Base-by-base conservation (phyloP, 2,888 invertebrate genomes). In the Ctenicera cuprea region DNA sequence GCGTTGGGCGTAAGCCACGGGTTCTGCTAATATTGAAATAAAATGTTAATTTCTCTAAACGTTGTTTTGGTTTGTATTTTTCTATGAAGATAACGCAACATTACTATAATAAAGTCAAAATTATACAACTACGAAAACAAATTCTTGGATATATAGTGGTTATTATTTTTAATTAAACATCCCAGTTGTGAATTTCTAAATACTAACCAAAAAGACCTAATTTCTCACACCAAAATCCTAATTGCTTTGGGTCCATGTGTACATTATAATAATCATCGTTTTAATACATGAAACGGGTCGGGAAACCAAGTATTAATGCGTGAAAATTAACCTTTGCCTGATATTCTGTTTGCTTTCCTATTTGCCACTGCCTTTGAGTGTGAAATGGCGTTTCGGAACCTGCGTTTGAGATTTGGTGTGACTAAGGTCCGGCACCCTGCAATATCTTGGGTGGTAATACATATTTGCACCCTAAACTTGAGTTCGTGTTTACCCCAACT, bases 211-310 rank as follows among this genome's bases (percentile, higher is more conserved):
- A n/a, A n/a, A n/a, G n/a, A n/a, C 26, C 26, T 48, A 48, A 48
- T 48, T 48, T 11, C 16, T 20, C 3, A 8, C 4, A 20, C 20
- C 18, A 20, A 7, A 18, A 18, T 3, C 9, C 18, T 48, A 48
- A 48, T 48, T 20, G 48, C 16, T 14, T n/a, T 12, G 26, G 12
- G 52, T 22, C 3, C 12, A 8, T 16, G 30, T 50, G 14, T 30
- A 14, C 54, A 30, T 54, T 54, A 54, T 14, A 54, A 54, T 54
- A 54, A 54, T 54, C 33, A 22, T 14, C 33, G n/a, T 54, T 22
- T 54, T 54, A 54, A 54, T 54, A 54, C 30, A 54, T 54, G 54
- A 54, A 54, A 50, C 26, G n/a, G 30, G n/a, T 54, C 12, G 4
- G 30, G 26, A n/a, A 20, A 22, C 8, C 54, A 3, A 14, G 54